These are phyloP conservation scores for Forbesichthys papilliferus DNA, from an alignment of 2,113 vertebrate genomes.

Conservation along the genomic window DNA sequence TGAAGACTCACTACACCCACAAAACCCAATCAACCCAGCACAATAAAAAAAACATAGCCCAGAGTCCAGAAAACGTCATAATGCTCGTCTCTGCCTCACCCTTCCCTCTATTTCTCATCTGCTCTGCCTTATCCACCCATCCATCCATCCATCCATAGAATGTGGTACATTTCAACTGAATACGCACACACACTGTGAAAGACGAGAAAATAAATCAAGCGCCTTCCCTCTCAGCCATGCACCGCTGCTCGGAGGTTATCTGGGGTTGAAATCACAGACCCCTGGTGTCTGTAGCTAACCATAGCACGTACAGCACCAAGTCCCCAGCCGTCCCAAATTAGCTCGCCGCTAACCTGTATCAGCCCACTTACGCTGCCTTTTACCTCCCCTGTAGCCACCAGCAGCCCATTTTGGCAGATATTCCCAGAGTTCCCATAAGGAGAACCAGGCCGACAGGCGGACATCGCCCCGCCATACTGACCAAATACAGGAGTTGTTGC, in stretches of 20 bases:
- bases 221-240: constrained; percentile 18
- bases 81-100: constrained; percentile 8
- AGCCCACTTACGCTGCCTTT: constrained; percentile 19
- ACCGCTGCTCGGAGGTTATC: constrained; percentile 24
- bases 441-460: constrained; percentile 22
- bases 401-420: constrained; percentile 4
- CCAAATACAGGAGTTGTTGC: constrained; percentile 21
- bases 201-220: constrained; percentile 16
- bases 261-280: constrained; percentile 24
- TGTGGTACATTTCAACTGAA: background rate
- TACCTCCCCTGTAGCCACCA: constrained; percentile 13
- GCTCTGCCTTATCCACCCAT: constrained; percentile 1
- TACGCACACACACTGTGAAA: constrained; percentile 7
- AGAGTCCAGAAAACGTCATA: constrained; percentile 20
- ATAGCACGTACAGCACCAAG: constrained; percentile 9
- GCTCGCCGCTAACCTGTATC: constrained; percentile 31
- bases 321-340: constrained; percentile 10
- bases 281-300: background rate
- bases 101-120: background rate
- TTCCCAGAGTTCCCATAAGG: constrained; percentile 14
- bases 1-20: constrained; percentile 36
- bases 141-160: background rate
- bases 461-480: constrained; percentile 22
- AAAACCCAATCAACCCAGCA: constrained; percentile 30
- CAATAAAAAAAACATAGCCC: constrained; percentile 38